phyloP scores from a whole-genome alignment of 1,140 invertebrate genomes.

The Leguminivora glycinivorella region DNA sequence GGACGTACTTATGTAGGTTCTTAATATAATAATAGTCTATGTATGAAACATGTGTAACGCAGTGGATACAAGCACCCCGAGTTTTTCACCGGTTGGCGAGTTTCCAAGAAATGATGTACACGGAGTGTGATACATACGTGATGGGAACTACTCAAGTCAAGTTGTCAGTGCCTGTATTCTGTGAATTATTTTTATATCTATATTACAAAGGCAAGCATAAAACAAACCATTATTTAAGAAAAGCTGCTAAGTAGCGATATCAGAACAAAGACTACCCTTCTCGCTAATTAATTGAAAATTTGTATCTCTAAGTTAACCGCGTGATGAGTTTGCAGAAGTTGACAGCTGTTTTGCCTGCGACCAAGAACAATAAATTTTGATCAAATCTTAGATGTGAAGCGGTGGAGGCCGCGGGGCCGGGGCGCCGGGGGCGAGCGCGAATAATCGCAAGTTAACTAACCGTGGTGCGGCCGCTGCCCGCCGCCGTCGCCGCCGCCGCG shows the following conservation, averaged over 20 bases:
- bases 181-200: slow-evolving; percentile 8
- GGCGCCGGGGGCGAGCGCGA: slow-evolving; percentile 28
- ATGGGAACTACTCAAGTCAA: slow-evolving; percentile 21
- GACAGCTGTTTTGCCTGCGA: slow-evolving; percentile 21
- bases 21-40: background rate
- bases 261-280: background rate
- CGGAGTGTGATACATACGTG: slow-evolving; percentile 25
- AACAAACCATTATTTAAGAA: background rate
- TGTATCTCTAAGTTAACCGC: slow-evolving; percentile 20
- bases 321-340: slow-evolving; percentile 26
- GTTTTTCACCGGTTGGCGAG: slow-evolving; percentile 12
- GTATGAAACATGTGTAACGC: slow-evolving; percentile 9
- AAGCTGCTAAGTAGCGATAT: background rate
- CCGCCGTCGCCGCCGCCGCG: slow-evolving; percentile 34
- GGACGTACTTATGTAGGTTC: background rate
- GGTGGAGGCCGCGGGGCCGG: slow-evolving; percentile 20
- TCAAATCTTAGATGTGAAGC: slow-evolving; percentile 35
- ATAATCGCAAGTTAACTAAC: slow-evolving; percentile 55
- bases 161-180: background rate
- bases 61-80: slow-evolving; percentile 5
- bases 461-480: slow-evolving; percentile 37
- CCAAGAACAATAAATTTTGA: slow-evolving; percentile 35
- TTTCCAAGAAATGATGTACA: slow-evolving; percentile 23
- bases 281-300: background rate
- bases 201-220: background rate